Conservation (phyloP, 1,140 invertebrate species). For the Bathynomus jamesi region DNA sequence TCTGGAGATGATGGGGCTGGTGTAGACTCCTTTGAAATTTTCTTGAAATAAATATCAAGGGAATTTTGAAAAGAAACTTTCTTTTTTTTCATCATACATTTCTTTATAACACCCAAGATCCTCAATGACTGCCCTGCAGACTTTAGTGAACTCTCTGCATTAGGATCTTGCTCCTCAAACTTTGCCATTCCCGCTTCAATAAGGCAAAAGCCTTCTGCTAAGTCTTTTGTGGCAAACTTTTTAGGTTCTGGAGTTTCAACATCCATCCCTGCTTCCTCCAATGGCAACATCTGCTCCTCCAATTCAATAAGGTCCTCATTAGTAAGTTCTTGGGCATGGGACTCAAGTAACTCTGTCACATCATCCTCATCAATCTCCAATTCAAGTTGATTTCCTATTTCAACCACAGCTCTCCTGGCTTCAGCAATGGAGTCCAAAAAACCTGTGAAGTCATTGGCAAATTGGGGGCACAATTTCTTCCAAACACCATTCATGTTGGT, state of each 20-base stretch:
- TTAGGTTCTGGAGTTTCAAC: background rate
- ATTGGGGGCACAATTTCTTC: slow-evolving; percentile 5
- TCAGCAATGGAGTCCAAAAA: background rate
- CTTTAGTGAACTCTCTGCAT: background rate
- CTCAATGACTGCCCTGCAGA: background rate
- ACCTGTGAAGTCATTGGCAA: background rate
- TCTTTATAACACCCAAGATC: background rate
- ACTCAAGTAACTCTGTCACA: slow-evolving; percentile 1
- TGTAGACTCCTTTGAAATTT: too few species aligned
- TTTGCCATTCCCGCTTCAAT: slow-evolving; percentile 6
- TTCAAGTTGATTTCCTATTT: background rate
- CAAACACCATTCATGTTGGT: slow-evolving; percentile 5
- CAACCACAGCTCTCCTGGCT: background rate
- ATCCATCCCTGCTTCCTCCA: background rate
- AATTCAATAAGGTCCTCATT: slow-evolving; percentile 5
- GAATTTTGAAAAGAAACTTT: too few species aligned
- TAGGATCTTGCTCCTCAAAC: slow-evolving; percentile 5
- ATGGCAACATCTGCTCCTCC: background rate
- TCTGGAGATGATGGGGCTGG: too few species aligned
- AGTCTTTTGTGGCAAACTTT: background rate
- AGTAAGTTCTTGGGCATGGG: slow-evolving; percentile 3
- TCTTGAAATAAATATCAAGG: too few species aligned
- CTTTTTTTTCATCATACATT: background rate
- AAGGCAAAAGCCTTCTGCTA: slow-evolving; percentile 3
- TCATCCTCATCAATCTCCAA: slow-evolving; percentile 2